Percentiles rank a stretch among this genome's conserved stretches.
Conservation (phyloP, 2,797 vertebrate genomes). For the Oceanodroma leucorhoa region DNA sequence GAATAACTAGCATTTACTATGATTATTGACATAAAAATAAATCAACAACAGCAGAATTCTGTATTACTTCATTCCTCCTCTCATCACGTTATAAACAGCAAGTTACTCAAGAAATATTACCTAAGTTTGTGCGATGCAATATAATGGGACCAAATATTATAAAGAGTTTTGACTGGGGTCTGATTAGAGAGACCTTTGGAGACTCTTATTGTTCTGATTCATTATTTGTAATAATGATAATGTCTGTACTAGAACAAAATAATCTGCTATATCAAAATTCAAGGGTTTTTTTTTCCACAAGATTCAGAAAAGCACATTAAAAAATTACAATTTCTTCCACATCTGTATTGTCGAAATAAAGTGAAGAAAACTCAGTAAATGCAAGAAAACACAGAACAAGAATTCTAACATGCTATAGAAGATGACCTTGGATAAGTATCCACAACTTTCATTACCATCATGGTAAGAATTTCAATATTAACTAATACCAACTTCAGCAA, state of each 20-base stretch:
- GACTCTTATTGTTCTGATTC: neutral
- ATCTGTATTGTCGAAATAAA: neutral
- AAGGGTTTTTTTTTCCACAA: neutral
- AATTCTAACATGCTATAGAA: neutral
- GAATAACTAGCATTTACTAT: neutral
- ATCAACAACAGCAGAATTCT: neutral
- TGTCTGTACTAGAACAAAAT: neutral
- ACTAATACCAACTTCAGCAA: neutral
- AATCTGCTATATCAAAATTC: neutral
- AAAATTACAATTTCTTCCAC: neutral
- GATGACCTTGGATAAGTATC: neutral
- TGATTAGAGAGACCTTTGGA: neutral
- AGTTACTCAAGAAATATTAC: neutral
- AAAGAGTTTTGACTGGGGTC: neutral
- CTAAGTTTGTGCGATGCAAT: neutral
- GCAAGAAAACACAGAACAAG: neutral
- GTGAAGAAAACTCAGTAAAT: neutral
- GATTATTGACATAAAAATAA: neutral
- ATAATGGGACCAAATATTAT: neutral
- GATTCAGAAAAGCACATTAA: neutral
- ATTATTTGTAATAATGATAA: neutral
- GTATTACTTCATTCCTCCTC: neutral
- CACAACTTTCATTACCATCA: neutral
- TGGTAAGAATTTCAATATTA: neutral
- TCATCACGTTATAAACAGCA: neutral